phyloP scores from a whole-genome alignment of 2,888 invertebrate species.

The Aleiodes leptofemur region DNA sequence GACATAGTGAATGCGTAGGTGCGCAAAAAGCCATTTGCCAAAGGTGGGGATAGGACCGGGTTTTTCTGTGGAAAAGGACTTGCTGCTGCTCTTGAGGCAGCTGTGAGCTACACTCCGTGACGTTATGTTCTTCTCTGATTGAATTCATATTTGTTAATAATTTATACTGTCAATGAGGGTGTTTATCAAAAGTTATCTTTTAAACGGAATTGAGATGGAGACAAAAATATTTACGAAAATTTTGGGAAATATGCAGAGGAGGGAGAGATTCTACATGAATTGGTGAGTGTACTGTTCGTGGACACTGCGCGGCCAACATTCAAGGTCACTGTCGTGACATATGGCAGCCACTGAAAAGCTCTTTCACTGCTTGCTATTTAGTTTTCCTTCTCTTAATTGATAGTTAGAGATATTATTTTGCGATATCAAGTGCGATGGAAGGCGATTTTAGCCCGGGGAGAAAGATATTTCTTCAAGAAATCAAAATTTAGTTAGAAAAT shows the following conservation, averaged over 20 bases:
- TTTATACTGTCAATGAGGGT: background rate
- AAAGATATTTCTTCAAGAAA: background rate
- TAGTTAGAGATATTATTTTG: background rate
- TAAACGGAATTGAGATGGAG: background rate
- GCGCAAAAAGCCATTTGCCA: slow-evolving; percentile 39
- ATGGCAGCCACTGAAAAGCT: slow-evolving; percentile 37
- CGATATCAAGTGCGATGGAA: background rate
- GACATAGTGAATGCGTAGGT: slow-evolving; percentile 38
- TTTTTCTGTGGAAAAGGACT: slow-evolving; percentile 55
- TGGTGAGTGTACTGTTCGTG: slow-evolving; percentile 3
- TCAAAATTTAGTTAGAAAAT: background rate
- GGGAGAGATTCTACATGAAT: slow-evolving; percentile 34
- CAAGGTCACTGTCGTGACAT: slow-evolving; percentile 58
- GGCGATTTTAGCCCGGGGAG: background rate
- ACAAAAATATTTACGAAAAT: slow-evolving; percentile 4
- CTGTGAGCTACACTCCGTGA: slow-evolving; percentile 40
- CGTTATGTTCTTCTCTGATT: slow-evolving; percentile 36
- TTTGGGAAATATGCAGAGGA: slow-evolving; percentile 26
- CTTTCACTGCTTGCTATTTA: slow-evolving; percentile 14
- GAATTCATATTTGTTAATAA: slow-evolving; percentile 1
- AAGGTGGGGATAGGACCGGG: slow-evolving; percentile 48
- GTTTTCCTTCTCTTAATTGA: background rate
- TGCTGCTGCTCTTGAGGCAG: slow-evolving; percentile 53
- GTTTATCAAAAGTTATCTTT: background rate
- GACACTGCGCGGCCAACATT: slow-evolving; percentile 43